Base-by-base conservation (phyloP, 2,888 invertebrate species). In the Syrphus vitripennis region DNA sequence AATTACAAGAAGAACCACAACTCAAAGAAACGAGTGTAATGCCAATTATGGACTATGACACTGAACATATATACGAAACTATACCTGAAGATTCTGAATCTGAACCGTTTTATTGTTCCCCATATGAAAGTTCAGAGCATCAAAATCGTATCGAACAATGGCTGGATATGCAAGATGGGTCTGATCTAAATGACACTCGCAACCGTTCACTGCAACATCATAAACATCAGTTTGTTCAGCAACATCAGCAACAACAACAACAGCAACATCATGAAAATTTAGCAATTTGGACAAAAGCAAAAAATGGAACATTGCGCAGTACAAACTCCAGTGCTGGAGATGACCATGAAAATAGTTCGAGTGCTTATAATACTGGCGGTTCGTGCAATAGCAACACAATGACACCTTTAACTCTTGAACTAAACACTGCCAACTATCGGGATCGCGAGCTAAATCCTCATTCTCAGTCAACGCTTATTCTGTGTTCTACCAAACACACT, bases 311-410 rank as follows among this genome's bases (percentile, higher is more conserved):
- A 1, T 61, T 90, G 12, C 90, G 88, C 7, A 91, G 90, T 78
- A 89, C 89, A 21, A 83, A 76, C 45, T 42, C 82, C 2, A 79
- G 77, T 48, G 63, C 71, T 61, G 93, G 93, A 31, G 94, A 94
- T 86, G 94, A 94, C 81, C 94, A 94, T 83, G 95, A 95, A 83
- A 93, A 93, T 87, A 95, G 95, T 59, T 95, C 95, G 40, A 95
- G 95, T 91, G 96, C 96, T 63, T 83, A 83, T 31, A 57, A 57
- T 34, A 57, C 57, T 42, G 63, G 63, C 2, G 96, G 95, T 74
- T 95, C 95, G n/a, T 95, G 95, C 89, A 94, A 95, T 88, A 95
- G 95, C 89, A 95, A 95, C 88, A 94, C 94, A 89, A 90, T 89
- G 24, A 89, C 90, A 0, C 94, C 94, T 7, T 90, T 94, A 14